Evolutionary conservation across 2,113 vertebrate species (phyloP), one percentile per base, ranked within the genome.

Genomic region (Xiphias gladius): DNA sequence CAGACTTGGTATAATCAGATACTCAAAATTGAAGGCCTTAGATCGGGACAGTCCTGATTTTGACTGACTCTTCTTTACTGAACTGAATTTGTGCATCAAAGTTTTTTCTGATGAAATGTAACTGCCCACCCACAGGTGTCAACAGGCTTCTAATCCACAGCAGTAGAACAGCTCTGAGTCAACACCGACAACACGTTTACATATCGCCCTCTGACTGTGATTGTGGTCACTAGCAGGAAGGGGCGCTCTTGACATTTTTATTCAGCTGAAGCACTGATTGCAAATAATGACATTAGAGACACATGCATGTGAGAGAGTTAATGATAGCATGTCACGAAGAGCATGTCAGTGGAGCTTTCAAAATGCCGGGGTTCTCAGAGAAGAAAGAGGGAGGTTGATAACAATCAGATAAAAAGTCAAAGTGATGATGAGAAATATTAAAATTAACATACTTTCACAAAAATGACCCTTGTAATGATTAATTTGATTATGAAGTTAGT

Each of bases 171-270:
- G 22, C 4, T 57, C 70, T 5, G 41, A 68, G 39, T 19, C 30
- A 58, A 79, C 2, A 48, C 69, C 17, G 41, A 76, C 26, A 35
- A 46, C 73, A 73, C n/a, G 79, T 86, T 77, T 73, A 73, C 52
- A 70, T 65, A 54, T 35, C 20, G 61, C 63, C 65, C n/a, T 19
- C 68, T 20, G 1, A 66, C 64, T 64, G 35, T 26, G 57, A 91
- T 69, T 50, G 43, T n/a, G 30, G 14, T 79, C 79, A 88, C 86
- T 81, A 80, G 74, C 6, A 12, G 62, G 69, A 37, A 81, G 66
- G 7, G 75, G 59, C 1, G 6, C 88, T 86, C 77, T 91, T 91
- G 90, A 91, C 91, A 93, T 94, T 90, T 90, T 28, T 77, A 66
- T 78, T 72, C 39, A 65, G 28, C 83, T n/a, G 54, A 72, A 80